Conservation (phyloP, 2,888 invertebrate genomes). For the Trachelus tabidus region DNA sequence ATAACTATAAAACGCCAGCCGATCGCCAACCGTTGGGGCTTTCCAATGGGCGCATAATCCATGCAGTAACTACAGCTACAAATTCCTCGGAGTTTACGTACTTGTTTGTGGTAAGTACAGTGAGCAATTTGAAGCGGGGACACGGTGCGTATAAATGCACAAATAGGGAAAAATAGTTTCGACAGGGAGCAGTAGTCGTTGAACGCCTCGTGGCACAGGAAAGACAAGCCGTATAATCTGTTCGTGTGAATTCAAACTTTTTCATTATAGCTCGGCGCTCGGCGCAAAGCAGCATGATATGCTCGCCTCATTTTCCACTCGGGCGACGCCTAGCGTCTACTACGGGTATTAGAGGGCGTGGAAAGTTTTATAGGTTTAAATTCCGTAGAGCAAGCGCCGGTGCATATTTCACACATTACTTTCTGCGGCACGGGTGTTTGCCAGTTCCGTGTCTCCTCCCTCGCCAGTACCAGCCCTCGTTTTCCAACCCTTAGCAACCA, state of each 20-base stretch:
- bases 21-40: no score
- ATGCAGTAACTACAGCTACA: no score
- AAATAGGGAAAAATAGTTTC: not conserved
- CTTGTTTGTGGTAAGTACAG: not conserved
- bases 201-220: conserved; percentile 1
- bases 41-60: no score
- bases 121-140: not conserved
- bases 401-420: conserved; percentile 66
- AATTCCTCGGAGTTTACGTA: not conserved
- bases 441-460: conserved; percentile 44
- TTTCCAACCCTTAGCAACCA: conserved; percentile 19
- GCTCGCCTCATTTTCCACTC: conserved; percentile 29
- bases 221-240: conserved; percentile 45
- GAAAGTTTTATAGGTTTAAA: conserved; percentile 50
- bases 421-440: conserved; percentile 62
- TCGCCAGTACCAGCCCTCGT: conserved; percentile 22
- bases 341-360: not conserved
- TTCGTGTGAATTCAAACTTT: conserved; percentile 65
- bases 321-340: conserved; percentile 17
- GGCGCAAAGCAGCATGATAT: not conserved
- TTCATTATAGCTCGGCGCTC: conserved; percentile 57
- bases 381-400: conserved; percentile 52
- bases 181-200: not conserved
- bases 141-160: not conserved
- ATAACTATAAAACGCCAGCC: no score